Evolutionary conservation across 2,888 invertebrate species (phyloP), one percentile per base, ranked within the genome.

Genomic region (Thalpophila matura): DNA sequence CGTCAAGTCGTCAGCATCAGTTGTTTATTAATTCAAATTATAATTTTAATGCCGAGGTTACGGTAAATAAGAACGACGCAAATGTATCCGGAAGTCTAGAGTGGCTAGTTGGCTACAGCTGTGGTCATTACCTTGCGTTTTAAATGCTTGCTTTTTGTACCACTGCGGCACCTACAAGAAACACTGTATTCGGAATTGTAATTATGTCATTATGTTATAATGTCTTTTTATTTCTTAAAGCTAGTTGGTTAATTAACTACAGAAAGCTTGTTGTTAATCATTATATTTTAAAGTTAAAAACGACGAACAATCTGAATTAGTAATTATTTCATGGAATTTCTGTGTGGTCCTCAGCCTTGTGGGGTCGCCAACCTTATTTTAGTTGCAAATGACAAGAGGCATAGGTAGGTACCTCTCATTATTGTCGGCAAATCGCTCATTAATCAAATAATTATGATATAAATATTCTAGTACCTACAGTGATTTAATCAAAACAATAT

Each of bases 11-110:
- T 14, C 50, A 33, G 14, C 33, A 33, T 37, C 3, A 27, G 29
- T 54, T 56, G 43, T 51, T 50, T 61, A 22, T 63, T 49, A 35
- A 40, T 51, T 42, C 35, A 51, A 49, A 47, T 37, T 27, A 31
- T 45, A 55, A 58, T 57, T 62, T 43, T 46, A 61, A 47, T 61
- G 31, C 42, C 61, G 54, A 66, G 46, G 72, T 62, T 61, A 45
- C 40, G 18, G 53, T 67, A 29, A 58, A 50, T 27, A 63, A 46
- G 33, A 63, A 40, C 45, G 49, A 57, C 40, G 60, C 46, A 63
- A 35, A 61, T 24, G 49, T 51, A 46, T 64, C 47, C 72, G 79
- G 61, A 71, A 67, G 46, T 51, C 20, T 35, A 51, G 57, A 18
- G 26, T 18, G 20, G 27, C 29, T 43, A 43, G 49, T 54, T 61